A percentile compares a stretch with the other conserved stretches of the same genome.
Evolutionary conservation across 1,140 invertebrate species (phyloP).

Genomic region (Batillaria attramentaria): DNA sequence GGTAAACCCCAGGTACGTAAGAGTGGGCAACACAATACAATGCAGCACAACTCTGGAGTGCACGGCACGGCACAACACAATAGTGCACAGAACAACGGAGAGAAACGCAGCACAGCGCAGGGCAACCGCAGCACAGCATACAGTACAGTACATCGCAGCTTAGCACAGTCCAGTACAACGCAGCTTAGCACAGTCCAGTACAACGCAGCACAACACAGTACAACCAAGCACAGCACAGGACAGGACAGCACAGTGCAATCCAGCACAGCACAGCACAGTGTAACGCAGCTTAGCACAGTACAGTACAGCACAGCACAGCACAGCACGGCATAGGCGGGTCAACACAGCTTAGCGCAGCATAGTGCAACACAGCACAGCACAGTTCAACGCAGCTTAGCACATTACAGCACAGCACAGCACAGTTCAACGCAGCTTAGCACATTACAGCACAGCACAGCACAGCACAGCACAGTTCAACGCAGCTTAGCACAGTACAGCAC

Average conservation of each 20-base stretch:
- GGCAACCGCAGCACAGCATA: not conserved
- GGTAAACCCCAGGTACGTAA: constrained; percentile 38
- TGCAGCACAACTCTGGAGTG: not conserved
- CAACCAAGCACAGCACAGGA: not conserved
- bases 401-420: not conserved
- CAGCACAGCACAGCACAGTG: not conserved
- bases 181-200: too few species aligned
- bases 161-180: too few species aligned
- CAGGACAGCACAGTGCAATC: not conserved
- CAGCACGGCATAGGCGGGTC: not conserved
- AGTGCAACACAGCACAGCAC: not conserved
- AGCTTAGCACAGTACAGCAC: not conserved
- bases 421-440: not conserved
- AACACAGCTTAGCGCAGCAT: not conserved
- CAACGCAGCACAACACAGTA: not conserved
- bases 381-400: not conserved
- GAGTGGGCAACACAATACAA: constrained; percentile 10
- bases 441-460: not conserved
- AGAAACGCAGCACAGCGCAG: not conserved
- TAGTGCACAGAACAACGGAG: not conserved
- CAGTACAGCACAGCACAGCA: not conserved
- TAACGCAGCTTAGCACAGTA: not conserved
- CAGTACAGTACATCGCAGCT: too few species aligned
- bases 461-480: not conserved
- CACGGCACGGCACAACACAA: not conserved